A percentile compares a stretch with the other conserved stretches of the same genome.
Evolutionary conservation across 2,888 invertebrate species (phyloP).

Genomic region (Formica aserva): DNA sequence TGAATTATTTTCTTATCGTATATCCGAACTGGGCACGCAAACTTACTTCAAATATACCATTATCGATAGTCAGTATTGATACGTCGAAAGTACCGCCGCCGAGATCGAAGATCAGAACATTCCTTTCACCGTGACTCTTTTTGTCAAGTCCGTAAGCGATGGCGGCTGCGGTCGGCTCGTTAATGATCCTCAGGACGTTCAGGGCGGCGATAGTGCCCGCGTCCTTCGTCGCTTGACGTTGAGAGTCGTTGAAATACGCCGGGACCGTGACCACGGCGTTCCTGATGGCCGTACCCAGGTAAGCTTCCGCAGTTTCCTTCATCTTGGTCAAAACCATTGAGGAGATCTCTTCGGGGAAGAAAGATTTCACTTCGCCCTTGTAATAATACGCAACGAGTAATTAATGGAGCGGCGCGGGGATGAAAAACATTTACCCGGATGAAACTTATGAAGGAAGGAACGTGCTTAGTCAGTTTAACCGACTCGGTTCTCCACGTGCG

Average conservation of each 20-base stretch:
- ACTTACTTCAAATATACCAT: conserved; percentile 89
- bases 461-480: conserved; percentile 43
- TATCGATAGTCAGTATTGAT: conserved; percentile 95
- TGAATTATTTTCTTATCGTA: neutral
- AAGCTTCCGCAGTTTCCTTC: conserved; percentile 93
- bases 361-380: conserved; percentile 90
- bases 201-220: conserved; percentile 94
- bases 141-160: conserved; percentile 94
- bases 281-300: conserved; percentile 90
- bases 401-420: conserved; percentile 31
- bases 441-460: conserved; percentile 50
- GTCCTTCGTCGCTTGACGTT: conserved; percentile 95
- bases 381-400: conserved; percentile 57
- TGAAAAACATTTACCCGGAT: conserved; percentile 37
- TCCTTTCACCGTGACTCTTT: conserved; percentile 91
- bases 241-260: conserved; percentile 94
- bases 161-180: conserved; percentile 96
- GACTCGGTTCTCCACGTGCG: conserved; percentile 2
- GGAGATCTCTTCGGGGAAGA: conserved; percentile 94
- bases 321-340: conserved; percentile 95
- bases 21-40: neutral
- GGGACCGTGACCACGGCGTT: conserved; percentile 95
- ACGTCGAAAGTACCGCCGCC: conserved; percentile 98
- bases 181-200: conserved; percentile 95
- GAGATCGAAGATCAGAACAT: conserved; percentile 91